A percentile compares a stretch with the other conserved stretches of the same genome.
Conservation (phyloP, 2,797 vertebrate species). For the Sandelia bainsii region DNA sequence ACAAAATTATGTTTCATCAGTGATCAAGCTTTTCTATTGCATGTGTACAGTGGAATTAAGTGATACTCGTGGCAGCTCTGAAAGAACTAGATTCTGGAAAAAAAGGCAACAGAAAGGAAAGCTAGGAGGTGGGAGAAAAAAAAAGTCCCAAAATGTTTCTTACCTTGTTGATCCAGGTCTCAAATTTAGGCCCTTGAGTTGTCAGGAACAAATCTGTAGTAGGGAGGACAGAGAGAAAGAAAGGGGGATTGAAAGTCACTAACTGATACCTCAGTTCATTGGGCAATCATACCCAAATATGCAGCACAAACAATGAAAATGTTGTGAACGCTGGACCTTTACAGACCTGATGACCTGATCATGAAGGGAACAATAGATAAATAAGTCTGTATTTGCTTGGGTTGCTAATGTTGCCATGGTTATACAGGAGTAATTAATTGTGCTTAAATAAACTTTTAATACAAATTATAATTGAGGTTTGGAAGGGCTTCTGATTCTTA, state of each 20-base stretch:
- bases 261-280: neutral
- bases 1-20: neutral
- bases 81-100: neutral
- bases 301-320: neutral
- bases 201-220: conserved; percentile 92
- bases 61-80: neutral
- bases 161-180: conserved; percentile 93
- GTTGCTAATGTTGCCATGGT: neutral
- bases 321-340: too few relatives aligned
- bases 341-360: too few relatives aligned
- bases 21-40: neutral
- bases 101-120: neutral
- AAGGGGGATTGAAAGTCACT: conserved; percentile 10
- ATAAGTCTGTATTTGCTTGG: neutral
- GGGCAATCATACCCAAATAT: conserved; percentile 21
- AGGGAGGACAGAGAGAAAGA: conserved; percentile 33
- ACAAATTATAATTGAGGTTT: too few relatives aligned
- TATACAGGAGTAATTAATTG: too few relatives aligned
- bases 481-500: too few relatives aligned
- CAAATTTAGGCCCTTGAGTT: conserved; percentile 80
- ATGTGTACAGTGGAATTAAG: neutral
- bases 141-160: conserved; percentile 37
- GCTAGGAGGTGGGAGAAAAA: neutral
- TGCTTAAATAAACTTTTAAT: too few relatives aligned
- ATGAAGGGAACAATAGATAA: too few relatives aligned